These are phyloP conservation scores for Diloba caeruleocephala DNA, from an alignment of 2,888 invertebrate species.

Conservation along the genomic window DNA sequence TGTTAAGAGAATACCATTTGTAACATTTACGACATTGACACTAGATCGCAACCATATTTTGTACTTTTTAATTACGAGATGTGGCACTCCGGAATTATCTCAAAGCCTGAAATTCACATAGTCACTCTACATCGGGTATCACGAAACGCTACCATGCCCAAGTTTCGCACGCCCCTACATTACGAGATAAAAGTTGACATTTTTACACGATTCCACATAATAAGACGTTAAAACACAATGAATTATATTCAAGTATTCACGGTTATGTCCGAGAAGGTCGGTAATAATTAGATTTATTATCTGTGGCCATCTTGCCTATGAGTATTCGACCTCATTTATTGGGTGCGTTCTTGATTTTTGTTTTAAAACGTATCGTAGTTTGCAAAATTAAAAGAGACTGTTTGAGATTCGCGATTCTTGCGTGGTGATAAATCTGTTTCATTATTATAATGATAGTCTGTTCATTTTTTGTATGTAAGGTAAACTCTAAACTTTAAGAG, in stretches of 20 bases:
- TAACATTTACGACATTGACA: too few relatives aligned
- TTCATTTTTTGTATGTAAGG: too few relatives aligned
- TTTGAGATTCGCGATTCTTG: conserved; percentile 1
- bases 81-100: too few relatives aligned
- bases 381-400: background rate
- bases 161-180: conserved; percentile 40
- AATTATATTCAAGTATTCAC: conserved; percentile 28
- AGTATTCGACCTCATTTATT: conserved; percentile 39
- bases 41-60: too few relatives aligned
- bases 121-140: conserved; percentile 15
- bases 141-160: conserved; percentile 29
- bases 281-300: conserved; percentile 27
- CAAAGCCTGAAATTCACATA: background rate
- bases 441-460: too few relatives aligned
- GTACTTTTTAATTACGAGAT: too few relatives aligned
- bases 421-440: too few relatives aligned
- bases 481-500: too few relatives aligned
- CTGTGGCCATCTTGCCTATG: conserved; percentile 39
- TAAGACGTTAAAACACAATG: conserved; percentile 16
- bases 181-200: conserved; percentile 39
- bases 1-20: too few relatives aligned
- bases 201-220: conserved; percentile 42
- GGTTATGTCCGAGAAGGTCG: conserved; percentile 40
- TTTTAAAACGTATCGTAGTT: background rate
- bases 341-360: conserved; percentile 16